phyloP scores from a whole-genome alignment of 2,797 vertebrate genomes.

The Parambassis ranga region DNA sequence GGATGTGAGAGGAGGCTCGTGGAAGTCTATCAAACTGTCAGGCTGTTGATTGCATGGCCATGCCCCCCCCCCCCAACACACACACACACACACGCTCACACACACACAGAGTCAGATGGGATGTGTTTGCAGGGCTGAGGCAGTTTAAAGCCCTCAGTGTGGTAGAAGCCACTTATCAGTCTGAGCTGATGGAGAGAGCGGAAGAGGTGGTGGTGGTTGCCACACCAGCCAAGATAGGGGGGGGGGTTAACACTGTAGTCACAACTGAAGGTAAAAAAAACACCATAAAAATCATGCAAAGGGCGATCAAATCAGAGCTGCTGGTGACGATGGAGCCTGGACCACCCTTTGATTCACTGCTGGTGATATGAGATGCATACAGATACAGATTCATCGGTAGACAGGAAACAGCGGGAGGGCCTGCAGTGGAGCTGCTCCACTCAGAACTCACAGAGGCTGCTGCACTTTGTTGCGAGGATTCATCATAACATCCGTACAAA shows the following conservation, averaged over 20 bases:
- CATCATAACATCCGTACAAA: neutral
- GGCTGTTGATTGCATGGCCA: conserved; percentile 38
- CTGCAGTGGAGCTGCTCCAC: neutral
- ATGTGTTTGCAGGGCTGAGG: conserved; percentile 2
- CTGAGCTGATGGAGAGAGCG: conserved; percentile 25
- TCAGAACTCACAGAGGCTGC: neutral
- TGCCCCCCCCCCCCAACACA: no score
- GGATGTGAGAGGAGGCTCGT: conserved; percentile 34
- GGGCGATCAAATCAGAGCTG: conserved; percentile 30
- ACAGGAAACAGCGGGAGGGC: conserved; percentile 1
- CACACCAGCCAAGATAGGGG: no score
- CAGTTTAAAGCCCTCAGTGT: conserved; percentile 39
- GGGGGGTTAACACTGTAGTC: neutral
- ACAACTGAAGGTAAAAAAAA: conserved; percentile 30
- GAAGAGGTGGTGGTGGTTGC: neutral
- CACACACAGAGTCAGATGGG: no score
- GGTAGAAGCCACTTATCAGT: conserved; percentile 50
- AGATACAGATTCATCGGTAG: conserved; percentile 32
- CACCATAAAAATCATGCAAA: conserved; percentile 2
- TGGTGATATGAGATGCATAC: neutral
- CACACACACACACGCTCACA: no score
- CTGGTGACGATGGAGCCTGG: neutral
- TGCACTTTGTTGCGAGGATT: neutral
- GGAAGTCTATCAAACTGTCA: conserved; percentile 59
- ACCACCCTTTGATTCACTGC: conserved; percentile 21